Evolutionary conservation across 2,113 vertebrate species (phyloP).

Genomic region (Hemiscyllium ocellatum): DNA sequence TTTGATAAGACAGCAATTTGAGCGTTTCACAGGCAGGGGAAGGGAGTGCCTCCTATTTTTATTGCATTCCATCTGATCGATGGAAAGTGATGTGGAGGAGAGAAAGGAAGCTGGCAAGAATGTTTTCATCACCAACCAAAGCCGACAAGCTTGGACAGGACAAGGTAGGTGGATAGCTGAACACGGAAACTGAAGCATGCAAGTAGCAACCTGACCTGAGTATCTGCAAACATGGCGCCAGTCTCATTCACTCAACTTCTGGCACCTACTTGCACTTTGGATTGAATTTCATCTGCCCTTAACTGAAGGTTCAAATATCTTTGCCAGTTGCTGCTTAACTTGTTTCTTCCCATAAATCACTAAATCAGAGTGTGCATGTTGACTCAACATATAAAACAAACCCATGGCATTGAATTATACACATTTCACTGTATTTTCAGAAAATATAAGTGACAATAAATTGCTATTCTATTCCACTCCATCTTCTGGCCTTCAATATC

Average conservation of each 20-base stretch:
- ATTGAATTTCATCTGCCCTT: background rate
- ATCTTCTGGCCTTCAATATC: too few species aligned
- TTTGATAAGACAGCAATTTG: background rate
- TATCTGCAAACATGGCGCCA: background rate
- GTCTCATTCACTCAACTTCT: background rate
- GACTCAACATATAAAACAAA: background rate
- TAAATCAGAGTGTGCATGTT: background rate
- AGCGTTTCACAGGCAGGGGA: background rate
- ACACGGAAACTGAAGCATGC: background rate
- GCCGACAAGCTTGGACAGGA: conserved; percentile 2
- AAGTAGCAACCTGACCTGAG: background rate
- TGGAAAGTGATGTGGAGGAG: background rate
- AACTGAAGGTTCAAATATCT: background rate
- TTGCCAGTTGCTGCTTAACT: background rate
- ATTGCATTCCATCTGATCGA: background rate
- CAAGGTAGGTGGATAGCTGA: background rate
- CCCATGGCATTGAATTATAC: too few species aligned
- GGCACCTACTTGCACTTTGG: background rate
- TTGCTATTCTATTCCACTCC: too few species aligned
- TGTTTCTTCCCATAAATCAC: background rate
- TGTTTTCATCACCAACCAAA: background rate
- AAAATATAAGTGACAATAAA: too few species aligned
- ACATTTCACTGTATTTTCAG: too few species aligned
- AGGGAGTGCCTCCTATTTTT: background rate
- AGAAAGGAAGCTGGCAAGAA: background rate